Evolutionary conservation across 2,113 vertebrate genomes (phyloP).

Genomic region (Dryoscopus gambensis): DNA sequence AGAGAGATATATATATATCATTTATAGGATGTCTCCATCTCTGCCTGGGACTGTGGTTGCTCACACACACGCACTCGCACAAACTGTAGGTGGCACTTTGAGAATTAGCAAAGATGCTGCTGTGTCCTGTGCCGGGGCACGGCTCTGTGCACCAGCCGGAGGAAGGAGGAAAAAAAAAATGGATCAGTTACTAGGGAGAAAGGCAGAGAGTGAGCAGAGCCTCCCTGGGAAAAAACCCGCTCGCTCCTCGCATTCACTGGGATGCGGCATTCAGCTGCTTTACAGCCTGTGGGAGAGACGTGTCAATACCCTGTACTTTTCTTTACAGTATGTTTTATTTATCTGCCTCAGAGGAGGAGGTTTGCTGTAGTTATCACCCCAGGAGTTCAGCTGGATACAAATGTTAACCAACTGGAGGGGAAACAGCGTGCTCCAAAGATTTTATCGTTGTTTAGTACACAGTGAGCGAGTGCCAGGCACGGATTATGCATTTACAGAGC

Average conservation of each 20-base stretch:
- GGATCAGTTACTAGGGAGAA: background rate
- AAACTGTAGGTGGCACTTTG: conserved; percentile 57
- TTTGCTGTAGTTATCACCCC: background rate
- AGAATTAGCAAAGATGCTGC: conserved; percentile 35
- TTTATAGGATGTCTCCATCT: background rate
- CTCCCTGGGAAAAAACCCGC: background rate
- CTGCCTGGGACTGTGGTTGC: background rate
- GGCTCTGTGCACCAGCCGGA: background rate
- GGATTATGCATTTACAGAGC: background rate
- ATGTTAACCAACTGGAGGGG: background rate
- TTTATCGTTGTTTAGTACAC: background rate
- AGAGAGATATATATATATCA: too few species aligned
- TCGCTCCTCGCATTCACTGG: fast-evolving
- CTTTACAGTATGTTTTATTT: conserved; percentile 10
- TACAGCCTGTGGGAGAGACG: background rate
- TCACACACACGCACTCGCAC: background rate
- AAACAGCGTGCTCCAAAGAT: background rate
- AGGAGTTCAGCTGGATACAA: conserved; percentile 8
- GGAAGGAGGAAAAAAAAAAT: background rate
- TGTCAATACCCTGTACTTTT: background rate
- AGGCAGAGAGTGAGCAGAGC: background rate
- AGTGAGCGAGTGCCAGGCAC: background rate
- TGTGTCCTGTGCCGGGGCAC: background rate
- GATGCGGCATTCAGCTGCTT: background rate
- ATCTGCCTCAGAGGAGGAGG: background rate